phyloP scores from a whole-genome alignment of 2,113 vertebrate species.

The Malurus alboscapulatus region DNA sequence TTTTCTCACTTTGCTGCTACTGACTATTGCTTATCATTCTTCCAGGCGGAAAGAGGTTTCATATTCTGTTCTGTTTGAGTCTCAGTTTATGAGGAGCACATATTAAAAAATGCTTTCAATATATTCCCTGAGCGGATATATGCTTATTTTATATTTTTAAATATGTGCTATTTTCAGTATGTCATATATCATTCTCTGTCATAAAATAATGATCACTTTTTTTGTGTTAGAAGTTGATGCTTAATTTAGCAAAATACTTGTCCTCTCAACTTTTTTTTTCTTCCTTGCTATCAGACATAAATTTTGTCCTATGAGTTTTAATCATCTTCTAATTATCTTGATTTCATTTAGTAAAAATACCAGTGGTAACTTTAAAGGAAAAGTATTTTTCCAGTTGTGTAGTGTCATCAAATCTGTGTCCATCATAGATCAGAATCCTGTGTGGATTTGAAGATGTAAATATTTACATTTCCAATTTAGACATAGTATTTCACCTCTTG shows the following conservation, averaged over 20 bases:
- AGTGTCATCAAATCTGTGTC: not conserved
- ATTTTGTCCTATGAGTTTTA: not conserved
- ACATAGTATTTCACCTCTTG: not conserved
- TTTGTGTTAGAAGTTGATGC: not conserved
- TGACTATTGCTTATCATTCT: not conserved
- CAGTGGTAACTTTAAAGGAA: not conserved
- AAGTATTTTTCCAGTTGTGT: not conserved
- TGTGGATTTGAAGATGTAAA: not conserved
- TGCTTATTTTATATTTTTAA: not conserved
- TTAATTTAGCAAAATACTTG: not conserved
- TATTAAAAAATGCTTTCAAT: not conserved
- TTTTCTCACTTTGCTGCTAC: not conserved
- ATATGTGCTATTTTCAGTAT: not conserved
- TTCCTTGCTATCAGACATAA: not conserved
- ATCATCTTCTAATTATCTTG: not conserved
- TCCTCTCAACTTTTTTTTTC: not conserved
- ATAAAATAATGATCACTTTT: not conserved
- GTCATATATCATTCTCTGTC: not conserved
- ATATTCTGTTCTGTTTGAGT: not conserved
- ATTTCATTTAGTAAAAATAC: not conserved
- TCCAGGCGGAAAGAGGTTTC: not conserved
- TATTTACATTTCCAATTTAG: not conserved
- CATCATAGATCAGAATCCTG: not conserved
- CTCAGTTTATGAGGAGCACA: not conserved
- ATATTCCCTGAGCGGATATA: not conserved